These are phyloP conservation scores for Halictus ligatus DNA, from an alignment of 2,888 invertebrate species.

Conservation along the genomic window DNA sequence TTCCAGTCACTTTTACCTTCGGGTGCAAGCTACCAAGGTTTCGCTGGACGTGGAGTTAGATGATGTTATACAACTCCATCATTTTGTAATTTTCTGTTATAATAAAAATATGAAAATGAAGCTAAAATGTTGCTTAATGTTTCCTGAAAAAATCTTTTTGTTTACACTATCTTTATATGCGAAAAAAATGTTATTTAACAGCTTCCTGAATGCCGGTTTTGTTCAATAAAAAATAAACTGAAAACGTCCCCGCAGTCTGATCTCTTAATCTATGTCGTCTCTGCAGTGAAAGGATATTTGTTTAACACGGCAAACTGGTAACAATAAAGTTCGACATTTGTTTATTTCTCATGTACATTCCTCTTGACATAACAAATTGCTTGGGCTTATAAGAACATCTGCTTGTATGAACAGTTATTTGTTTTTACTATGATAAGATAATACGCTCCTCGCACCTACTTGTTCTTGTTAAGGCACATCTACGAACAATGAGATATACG, in stretches of 20 bases:
- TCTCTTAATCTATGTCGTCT: background rate
- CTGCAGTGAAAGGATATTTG: no score
- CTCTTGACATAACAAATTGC: background rate
- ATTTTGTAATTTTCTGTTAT: no score
- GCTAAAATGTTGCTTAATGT: no score
- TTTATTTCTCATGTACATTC: background rate
- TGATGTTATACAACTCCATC: no score
- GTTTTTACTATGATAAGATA: slow-evolving; percentile 24
- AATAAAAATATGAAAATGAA: no score
- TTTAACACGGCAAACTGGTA: background rate
- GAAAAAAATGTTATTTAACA: background rate
- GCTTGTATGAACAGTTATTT: slow-evolving; percentile 23
- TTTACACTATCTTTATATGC: no score
- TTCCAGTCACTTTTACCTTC: no score
- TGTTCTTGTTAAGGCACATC: background rate
- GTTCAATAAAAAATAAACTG: background rate
- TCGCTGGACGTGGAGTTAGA: no score
- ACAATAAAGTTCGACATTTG: background rate
- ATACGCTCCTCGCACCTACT: slow-evolving; percentile 2
- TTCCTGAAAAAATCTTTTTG: no score
- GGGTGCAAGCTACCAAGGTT: no score
- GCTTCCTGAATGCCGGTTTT: background rate
- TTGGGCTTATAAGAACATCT: slow-evolving; percentile 21
- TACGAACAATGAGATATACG: background rate
- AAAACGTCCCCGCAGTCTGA: background rate